These are phyloP conservation scores for Lacerta agilis DNA, from an alignment of 2,797 vertebrate genomes.

Conservation along the genomic window DNA sequence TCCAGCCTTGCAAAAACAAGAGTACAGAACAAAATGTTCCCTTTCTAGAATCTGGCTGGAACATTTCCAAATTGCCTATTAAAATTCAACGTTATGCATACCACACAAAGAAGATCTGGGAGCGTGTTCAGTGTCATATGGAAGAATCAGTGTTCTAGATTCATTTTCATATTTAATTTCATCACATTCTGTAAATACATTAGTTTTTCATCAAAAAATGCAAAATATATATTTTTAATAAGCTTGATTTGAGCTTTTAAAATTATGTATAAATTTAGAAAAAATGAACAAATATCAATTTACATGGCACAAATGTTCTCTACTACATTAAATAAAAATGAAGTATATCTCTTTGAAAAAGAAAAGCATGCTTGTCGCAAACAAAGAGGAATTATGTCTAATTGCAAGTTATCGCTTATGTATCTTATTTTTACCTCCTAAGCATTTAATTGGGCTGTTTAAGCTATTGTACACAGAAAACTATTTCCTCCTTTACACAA, in stretches of 20 bases:
- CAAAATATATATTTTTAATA: neutral
- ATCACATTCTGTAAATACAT: neutral
- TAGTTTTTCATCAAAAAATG: neutral
- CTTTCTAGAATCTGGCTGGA: slow-evolving; percentile 25
- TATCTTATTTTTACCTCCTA: slow-evolving; percentile 2
- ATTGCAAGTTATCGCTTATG: neutral
- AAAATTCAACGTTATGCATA: neutral
- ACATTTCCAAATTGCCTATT: neutral
- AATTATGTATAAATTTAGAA: neutral
- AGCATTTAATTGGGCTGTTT: neutral
- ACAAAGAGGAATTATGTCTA: slow-evolving; percentile 5
- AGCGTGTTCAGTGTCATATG: neutral
- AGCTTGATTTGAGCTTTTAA: neutral
- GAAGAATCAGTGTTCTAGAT: rapidly evolving
- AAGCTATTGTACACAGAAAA: neutral
- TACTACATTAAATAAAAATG: neutral
- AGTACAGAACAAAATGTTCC: slow-evolving; percentile 8
- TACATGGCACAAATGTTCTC: neutral
- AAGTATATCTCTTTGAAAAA: slow-evolving; percentile 20
- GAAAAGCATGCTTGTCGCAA: neutral
- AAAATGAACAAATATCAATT: neutral
- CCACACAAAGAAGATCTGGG: neutral
- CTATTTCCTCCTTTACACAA: neutral
- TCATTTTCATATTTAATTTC: neutral
- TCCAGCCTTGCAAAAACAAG: neutral